These are phyloP conservation scores for Crenichthys baileyi DNA, from an alignment of 2,797 vertebrate genomes.

Conservation along the genomic window DNA sequence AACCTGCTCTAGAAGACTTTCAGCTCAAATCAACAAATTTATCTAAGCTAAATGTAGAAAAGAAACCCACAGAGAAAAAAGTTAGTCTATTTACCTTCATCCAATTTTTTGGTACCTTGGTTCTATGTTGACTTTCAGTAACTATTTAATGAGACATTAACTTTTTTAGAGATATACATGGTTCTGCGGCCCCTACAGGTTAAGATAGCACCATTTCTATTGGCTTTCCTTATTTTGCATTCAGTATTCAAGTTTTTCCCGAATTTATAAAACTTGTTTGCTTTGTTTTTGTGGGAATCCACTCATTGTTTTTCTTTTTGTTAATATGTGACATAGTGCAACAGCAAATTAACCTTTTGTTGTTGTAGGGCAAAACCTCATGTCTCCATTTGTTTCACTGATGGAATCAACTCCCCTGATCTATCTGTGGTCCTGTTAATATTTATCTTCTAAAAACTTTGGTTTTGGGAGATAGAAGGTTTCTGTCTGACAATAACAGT, in stretches of 20 bases:
- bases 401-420: not conserved
- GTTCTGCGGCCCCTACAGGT: too few relatives aligned
- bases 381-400: not conserved
- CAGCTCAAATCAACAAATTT: not conserved
- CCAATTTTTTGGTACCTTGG: not conserved
- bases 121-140: not conserved
- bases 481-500: not conserved
- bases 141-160: not conserved
- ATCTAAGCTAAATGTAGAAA: not conserved
- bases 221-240: not conserved
- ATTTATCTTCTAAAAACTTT: not conserved
- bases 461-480: not conserved
- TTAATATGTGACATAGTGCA: not conserved
- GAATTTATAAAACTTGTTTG: not conserved
- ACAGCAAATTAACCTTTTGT: not conserved
- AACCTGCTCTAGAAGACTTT: not conserved
- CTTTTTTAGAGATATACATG: not conserved
- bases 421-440: not conserved
- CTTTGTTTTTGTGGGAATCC: not conserved
- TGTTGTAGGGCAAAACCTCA: not conserved
- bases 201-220: not conserved
- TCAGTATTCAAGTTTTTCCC: not conserved
- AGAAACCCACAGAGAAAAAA: not conserved
- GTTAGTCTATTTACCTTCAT: not conserved
- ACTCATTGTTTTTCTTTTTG: not conserved